phyloP scores from a whole-genome alignment of 2,797 vertebrate genomes.

The Selene dorsalis region DNA sequence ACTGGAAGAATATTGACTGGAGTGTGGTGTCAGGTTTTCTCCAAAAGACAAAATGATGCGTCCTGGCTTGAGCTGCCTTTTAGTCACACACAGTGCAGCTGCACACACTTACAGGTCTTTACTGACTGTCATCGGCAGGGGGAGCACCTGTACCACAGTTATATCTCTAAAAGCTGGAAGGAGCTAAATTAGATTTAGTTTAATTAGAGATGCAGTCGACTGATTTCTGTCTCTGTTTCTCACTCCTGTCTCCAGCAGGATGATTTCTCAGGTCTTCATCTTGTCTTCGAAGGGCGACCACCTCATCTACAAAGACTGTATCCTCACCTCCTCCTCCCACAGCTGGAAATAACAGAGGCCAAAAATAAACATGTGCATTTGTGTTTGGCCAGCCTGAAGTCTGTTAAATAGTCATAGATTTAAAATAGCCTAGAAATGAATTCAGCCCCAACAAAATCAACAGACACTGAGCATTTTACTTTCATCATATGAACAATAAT shows the following conservation, averaged over 20 bases:
- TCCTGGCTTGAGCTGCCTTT: neutral
- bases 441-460: too few species aligned
- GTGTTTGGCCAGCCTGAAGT: neutral
- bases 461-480: too few species aligned
- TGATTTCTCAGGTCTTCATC: constrained; percentile 92
- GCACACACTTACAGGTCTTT: neutral
- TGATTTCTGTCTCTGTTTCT: neutral
- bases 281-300: constrained; percentile 91
- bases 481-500: too few species aligned
- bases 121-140: neutral
- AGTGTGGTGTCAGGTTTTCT: neutral
- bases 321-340: constrained; percentile 71
- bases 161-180: neutral
- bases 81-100: neutral
- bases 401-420: neutral
- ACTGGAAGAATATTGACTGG: neutral
- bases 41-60: neutral
- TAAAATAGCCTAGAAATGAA: neutral
- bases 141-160: neutral
- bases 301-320: constrained; percentile 93
- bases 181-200: neutral
- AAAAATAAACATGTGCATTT: neutral
- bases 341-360: neutral
- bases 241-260: constrained; percentile 55
- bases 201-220: neutral